These are phyloP conservation scores for Passer domesticus DNA, from an alignment of 2,113 vertebrate genomes.

Conservation along the genomic window DNA sequence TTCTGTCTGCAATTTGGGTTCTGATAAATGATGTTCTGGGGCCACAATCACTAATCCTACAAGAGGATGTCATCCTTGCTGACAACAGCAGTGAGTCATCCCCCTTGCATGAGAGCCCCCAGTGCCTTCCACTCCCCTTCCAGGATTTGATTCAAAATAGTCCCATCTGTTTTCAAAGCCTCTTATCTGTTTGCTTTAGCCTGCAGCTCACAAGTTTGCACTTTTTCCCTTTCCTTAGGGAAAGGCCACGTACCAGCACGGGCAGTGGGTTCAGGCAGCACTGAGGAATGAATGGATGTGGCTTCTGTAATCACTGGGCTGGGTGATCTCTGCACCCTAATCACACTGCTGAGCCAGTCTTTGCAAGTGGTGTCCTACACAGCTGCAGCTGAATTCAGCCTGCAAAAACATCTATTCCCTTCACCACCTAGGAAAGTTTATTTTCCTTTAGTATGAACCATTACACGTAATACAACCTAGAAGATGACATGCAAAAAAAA, in stretches of 20 bases:
- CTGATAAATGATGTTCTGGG: not conserved
- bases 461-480: accelerated
- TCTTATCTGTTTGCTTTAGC: not conserved
- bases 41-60: not conserved
- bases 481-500: not conserved
- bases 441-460: not conserved
- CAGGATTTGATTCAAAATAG: not conserved
- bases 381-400: not conserved
- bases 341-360: not conserved
- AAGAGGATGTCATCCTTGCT: not conserved
- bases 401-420: not conserved
- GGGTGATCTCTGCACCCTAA: not conserved
- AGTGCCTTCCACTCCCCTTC: not conserved
- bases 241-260: not conserved
- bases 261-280: not conserved
- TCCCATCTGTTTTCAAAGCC: not conserved
- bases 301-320: not conserved
- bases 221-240: not conserved
- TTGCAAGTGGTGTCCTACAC: not conserved
- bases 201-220: not conserved
- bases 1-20: not conserved
- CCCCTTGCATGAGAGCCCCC: accelerated
- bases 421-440: not conserved
- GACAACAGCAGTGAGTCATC: not conserved
- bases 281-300: not conserved